Conservation (phyloP, 2,113 vertebrate genomes). For the Aleadryas rufinucha region DNA sequence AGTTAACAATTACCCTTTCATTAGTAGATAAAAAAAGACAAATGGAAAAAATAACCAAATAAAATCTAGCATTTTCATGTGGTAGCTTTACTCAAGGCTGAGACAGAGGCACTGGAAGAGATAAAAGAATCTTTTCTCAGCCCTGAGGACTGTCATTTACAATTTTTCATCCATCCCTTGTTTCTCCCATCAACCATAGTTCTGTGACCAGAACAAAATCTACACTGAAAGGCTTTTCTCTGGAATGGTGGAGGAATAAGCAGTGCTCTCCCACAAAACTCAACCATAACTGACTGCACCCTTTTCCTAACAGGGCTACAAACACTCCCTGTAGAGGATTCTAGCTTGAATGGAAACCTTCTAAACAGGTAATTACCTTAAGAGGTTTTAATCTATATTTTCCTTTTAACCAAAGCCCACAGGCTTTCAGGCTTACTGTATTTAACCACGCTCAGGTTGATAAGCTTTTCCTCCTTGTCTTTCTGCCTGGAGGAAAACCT, state of each 20-base stretch:
- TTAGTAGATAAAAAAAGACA: conserved; percentile 4
- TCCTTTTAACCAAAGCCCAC: conserved; percentile 38
- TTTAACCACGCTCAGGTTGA: conserved; percentile 35
- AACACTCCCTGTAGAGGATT: conserved; percentile 13
- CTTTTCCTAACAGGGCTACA: neutral
- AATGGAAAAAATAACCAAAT: conserved; percentile 33
- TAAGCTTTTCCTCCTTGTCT: conserved; percentile 24
- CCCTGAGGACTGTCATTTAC: neutral
- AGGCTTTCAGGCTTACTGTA: conserved; percentile 24
- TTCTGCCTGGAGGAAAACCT: neutral
- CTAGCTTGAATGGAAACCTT: conserved; percentile 32
- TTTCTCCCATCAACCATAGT: neutral
- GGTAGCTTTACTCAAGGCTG: neutral
- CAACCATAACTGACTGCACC: neutral
- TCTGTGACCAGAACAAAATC: neutral
- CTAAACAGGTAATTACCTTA: conserved; percentile 55
- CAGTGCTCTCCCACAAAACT: neutral
- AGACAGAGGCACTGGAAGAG: neutral
- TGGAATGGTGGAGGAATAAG: neutral
- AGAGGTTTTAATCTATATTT: conserved; percentile 51
- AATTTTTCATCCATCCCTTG: neutral
- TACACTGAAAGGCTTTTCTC: neutral
- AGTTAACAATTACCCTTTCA: conserved; percentile 49
- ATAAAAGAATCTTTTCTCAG: conserved; percentile 1
- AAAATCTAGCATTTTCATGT: conserved; percentile 7